phyloP scores from a whole-genome alignment of 2,797 vertebrate species.

The Anniella stebbinsi region DNA sequence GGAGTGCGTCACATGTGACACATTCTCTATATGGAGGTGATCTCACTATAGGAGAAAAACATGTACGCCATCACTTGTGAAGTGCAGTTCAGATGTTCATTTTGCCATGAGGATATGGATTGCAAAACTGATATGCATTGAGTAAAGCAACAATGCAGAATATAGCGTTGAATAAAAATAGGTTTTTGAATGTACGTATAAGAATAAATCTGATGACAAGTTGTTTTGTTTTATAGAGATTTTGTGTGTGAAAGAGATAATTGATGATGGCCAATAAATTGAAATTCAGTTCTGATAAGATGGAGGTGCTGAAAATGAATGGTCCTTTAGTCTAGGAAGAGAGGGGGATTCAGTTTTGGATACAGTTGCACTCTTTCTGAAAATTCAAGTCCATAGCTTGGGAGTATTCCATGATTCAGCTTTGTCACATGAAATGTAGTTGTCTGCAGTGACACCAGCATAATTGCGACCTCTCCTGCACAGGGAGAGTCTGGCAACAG shows the following conservation, averaged over 20 bases:
- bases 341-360: background rate
- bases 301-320: too few relatives aligned
- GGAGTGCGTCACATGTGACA: background rate
- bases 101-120: background rate
- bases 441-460: background rate
- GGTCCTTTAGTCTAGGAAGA: background rate
- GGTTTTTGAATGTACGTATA: background rate
- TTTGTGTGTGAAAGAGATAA: too few relatives aligned
- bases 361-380: too few relatives aligned
- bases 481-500: background rate
- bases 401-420: background rate
- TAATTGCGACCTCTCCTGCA: background rate
- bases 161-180: slow-evolving; percentile 31
- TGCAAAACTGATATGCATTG: background rate
- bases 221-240: slow-evolving; percentile 47
- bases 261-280: background rate
- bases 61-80: background rate
- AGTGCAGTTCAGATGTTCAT: background rate
- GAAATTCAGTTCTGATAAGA: background rate
- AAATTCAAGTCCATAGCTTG: background rate
- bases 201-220: slow-evolving; percentile 40
- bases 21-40: background rate
- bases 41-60: background rate
- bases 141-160: slow-evolving; percentile 51
- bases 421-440: background rate